These are phyloP conservation scores for Arge pagana DNA, from an alignment of 2,888 invertebrate species.

Conservation along the genomic window DNA sequence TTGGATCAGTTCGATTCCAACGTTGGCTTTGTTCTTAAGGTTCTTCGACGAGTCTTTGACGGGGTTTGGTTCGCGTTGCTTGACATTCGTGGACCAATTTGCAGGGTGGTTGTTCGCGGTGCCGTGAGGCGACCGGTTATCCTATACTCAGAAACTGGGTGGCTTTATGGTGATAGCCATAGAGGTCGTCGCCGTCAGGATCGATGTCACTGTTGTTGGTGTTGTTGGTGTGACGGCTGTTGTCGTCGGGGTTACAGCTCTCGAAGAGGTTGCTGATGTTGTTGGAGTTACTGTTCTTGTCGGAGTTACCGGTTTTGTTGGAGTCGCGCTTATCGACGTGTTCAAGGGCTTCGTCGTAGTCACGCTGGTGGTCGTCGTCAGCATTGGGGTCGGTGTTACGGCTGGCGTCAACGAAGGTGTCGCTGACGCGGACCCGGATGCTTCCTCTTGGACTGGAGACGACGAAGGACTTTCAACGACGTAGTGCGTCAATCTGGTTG, in stretches of 20 bases:
- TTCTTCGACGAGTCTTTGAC: constrained; percentile 18
- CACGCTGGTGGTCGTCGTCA: constrained; percentile 5
- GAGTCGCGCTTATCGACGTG: not conserved
- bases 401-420: constrained; percentile 33
- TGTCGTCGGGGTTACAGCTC: constrained; percentile 30
- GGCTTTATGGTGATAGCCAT: too few relatives aligned
- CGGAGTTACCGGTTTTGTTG: constrained; percentile 18
- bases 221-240: constrained; percentile 21
- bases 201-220: not conserved
- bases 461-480: constrained; percentile 47
- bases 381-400: constrained; percentile 7
- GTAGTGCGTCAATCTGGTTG: constrained; percentile 63
- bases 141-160: constrained; percentile 46
- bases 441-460: constrained; percentile 32
- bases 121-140: constrained; percentile 38
- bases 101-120: too few relatives aligned
- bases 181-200: too few relatives aligned
- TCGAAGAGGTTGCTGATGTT: constrained; percentile 15
- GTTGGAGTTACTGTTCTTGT: constrained; percentile 19
- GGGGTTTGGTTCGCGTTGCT: not conserved
- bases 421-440: constrained; percentile 36
- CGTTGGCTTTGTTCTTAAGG: constrained; percentile 10
- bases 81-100: too few relatives aligned
- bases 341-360: constrained; percentile 18
- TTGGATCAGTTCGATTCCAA: constrained; percentile 29